Conservation (phyloP, 2,113 vertebrate genomes). For the Scolopax mira region DNA sequence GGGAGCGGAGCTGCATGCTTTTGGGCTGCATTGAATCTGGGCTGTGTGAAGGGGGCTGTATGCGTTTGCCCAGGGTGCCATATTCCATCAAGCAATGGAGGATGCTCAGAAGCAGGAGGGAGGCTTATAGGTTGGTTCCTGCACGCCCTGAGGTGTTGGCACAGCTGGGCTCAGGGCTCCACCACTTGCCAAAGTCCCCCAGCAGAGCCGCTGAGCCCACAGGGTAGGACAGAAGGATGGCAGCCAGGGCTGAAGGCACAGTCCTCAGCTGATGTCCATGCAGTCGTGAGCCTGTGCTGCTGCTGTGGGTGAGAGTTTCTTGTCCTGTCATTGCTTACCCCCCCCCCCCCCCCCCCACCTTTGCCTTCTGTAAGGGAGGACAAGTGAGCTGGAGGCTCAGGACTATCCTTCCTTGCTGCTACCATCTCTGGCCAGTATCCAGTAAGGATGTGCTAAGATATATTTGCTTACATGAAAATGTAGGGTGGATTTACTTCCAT, state of each 20-base stretch:
- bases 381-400: not conserved
- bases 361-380: not conserved
- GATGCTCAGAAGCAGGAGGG: not conserved
- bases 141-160: not conserved
- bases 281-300: not conserved
- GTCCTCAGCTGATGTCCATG: not conserved
- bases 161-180: not conserved
- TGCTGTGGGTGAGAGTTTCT: not conserved
- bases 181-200: not conserved
- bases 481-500: conserved; percentile 17
- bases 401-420: not conserved
- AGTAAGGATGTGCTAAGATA: not conserved
- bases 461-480: conserved; percentile 6
- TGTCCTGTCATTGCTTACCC: not conserved
- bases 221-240: not conserved
- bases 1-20: accelerated
- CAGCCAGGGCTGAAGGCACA: accelerated
- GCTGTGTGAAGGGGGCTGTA: not conserved
- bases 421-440: not conserved
- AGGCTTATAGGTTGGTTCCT: not conserved
- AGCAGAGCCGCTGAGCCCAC: not conserved
- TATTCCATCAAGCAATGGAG: not conserved
- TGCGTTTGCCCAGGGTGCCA: no score
- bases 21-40: not conserved
- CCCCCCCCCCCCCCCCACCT: no score